Percentiles rank a stretch among this genome's conserved stretches.
Conservation (phyloP, 1,140 invertebrate species). For the Drosophila gunungcola region DNA sequence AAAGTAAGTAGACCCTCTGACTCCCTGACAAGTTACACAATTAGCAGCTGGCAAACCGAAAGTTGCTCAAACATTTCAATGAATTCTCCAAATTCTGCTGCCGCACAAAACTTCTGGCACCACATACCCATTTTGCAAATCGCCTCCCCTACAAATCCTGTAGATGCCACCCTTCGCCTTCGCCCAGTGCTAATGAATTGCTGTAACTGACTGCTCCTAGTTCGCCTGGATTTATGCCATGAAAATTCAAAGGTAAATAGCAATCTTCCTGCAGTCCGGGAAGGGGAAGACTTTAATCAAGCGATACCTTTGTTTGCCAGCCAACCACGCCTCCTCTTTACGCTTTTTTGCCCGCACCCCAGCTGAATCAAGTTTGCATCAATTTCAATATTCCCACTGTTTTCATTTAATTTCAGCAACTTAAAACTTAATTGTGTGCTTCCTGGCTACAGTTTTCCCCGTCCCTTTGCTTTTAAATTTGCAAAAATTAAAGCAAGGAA, state of each 20-base stretch:
- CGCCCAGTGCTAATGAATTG: constrained; percentile 73
- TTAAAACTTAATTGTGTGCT: constrained; percentile 82
- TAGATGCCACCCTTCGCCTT: background rate
- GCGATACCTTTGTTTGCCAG: constrained; percentile 69
- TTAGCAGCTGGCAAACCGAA: constrained; percentile 65
- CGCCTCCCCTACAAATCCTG: background rate
- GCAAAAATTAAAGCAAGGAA: constrained; percentile 74
- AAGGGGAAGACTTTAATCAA: constrained; percentile 68
- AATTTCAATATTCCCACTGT: constrained; percentile 83
- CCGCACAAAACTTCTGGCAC: constrained; percentile 55
- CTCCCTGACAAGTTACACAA: constrained; percentile 70
- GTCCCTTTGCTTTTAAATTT: constrained; percentile 68
- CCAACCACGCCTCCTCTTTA: constrained; percentile 15
- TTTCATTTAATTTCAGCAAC: constrained; percentile 82
- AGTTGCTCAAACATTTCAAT: constrained; percentile 77
- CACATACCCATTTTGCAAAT: constrained; percentile 30
- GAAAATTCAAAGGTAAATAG: constrained; percentile 81
- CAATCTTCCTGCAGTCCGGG: constrained; percentile 20
- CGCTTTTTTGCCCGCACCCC: background rate
- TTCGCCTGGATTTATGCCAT: constrained; percentile 69
- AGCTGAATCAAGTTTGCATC: constrained; percentile 76
- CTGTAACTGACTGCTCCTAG: constrained; percentile 68
- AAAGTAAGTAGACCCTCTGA: constrained; percentile 61
- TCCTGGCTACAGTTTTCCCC: constrained; percentile 40
- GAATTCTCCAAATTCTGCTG: constrained; percentile 69